Percentiles rank a stretch among this genome's conserved stretches.
These are phyloP conservation scores for Carassius carassius DNA, from an alignment of 2,113 vertebrate species.

Conservation along the genomic window DNA sequence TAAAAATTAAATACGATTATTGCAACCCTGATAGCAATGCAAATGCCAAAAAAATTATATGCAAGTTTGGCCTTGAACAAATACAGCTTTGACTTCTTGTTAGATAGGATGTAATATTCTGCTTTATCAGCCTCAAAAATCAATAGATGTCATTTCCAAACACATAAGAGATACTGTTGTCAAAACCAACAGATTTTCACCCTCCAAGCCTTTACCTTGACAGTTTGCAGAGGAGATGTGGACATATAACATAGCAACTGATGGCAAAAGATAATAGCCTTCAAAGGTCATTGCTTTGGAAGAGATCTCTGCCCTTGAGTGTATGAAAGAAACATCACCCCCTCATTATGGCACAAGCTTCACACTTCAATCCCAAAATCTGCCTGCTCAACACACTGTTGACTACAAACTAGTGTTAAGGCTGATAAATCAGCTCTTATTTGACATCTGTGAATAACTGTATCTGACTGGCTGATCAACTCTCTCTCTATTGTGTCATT, in stretches of 20 bases:
- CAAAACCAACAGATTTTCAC: not conserved
- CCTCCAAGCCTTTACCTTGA: not conserved
- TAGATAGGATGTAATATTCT: not conserved
- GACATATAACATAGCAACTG: not conserved
- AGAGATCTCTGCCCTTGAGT: not conserved
- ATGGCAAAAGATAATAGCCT: not conserved
- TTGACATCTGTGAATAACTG: not conserved
- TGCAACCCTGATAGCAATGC: not conserved
- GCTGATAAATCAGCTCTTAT: not conserved
- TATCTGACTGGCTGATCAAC: not conserved
- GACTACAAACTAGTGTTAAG: constrained; percentile 17
- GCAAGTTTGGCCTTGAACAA: not conserved
- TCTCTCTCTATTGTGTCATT: not conserved
- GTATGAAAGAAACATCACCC: not conserved
- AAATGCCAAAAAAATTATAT: not conserved
- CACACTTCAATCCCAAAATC: not conserved
- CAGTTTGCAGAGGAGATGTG: not conserved
- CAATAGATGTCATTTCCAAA: not conserved
- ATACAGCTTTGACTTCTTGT: too few relatives aligned
- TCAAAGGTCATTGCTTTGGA: not conserved
- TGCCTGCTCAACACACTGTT: not conserved
- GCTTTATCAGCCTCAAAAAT: not conserved
- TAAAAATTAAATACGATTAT: too few relatives aligned
- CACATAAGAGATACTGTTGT: not conserved
- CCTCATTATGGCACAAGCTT: constrained; percentile 31